Evolutionary conservation across 2,888 invertebrate species (phyloP).

Genomic region (Glaucopsyche alexis): DNA sequence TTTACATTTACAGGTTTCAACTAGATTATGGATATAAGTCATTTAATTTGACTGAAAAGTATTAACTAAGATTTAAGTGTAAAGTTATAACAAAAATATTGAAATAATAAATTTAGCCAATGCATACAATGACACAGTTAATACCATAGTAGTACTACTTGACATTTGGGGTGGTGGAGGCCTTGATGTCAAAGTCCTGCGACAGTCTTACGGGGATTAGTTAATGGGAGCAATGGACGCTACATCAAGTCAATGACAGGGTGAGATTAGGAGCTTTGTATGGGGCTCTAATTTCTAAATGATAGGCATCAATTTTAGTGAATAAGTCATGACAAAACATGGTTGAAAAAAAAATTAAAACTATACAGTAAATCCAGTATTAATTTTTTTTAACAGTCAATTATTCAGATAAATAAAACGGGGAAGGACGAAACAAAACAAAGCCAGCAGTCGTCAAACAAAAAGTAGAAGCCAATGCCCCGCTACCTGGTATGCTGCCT

Average conservation of each 20-base stretch:
- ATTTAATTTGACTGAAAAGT: no score
- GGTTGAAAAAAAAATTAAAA: no score
- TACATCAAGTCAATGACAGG: slow-evolving; percentile 1
- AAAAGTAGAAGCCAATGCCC: slow-evolving; percentile 62
- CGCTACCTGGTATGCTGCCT: slow-evolving; percentile 76
- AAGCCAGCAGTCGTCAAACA: slow-evolving; percentile 52
- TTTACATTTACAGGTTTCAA: not conserved
- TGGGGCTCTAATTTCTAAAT: not conserved
- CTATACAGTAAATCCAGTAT: no score
- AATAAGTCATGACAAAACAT: not conserved
- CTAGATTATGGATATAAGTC: not conserved
- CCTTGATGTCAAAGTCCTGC: not conserved
- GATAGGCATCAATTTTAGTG: not conserved
- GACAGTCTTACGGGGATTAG: not conserved
- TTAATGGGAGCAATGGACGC: not conserved
- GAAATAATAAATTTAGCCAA: no score
- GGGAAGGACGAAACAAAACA: slow-evolving; percentile 26
- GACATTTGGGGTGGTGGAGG: not conserved
- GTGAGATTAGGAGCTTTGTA: not conserved
- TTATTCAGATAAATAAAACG: no score
- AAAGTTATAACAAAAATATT: no score
- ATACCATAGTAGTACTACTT: not conserved
- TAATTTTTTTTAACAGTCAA: no score
- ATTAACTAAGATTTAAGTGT: no score
- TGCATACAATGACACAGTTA: no score